Conservation (phyloP, 2,888 invertebrate species). For the Argyresthia goedartella region DNA sequence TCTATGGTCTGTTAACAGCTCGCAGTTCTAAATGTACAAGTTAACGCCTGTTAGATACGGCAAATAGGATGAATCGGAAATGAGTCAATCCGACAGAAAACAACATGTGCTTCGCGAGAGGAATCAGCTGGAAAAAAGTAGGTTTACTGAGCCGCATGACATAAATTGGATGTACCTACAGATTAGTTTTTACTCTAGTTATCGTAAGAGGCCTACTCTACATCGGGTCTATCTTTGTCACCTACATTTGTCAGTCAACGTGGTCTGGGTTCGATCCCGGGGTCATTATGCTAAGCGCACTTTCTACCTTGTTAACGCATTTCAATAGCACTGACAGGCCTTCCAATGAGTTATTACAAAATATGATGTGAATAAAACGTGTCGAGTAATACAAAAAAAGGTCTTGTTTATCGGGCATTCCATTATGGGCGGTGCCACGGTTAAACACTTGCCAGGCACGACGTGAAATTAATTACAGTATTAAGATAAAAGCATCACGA, state of each 20-base stretch:
- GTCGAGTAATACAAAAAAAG: neutral
- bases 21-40: constrained; percentile 20
- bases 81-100: neutral
- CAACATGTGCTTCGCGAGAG: too few species aligned
- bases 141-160: too few species aligned
- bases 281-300: constrained; percentile 35
- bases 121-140: too few species aligned
- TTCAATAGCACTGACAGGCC: constrained; percentile 27
- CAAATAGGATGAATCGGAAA: neutral
- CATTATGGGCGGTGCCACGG: constrained; percentile 14
- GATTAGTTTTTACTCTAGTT: neutral
- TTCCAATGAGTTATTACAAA: constrained; percentile 12
- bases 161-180: too few species aligned
- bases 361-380: neutral
- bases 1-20: constrained; percentile 42
- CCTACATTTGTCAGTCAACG: constrained; percentile 33
- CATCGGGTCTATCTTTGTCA: constrained; percentile 15
- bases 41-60: neutral
- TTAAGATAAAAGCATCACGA: constrained; percentile 10
- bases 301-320: constrained; percentile 42
- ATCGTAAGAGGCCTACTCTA: neutral
- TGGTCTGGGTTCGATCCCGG: constrained; percentile 40
- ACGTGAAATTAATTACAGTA: constrained; percentile 15
- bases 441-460: constrained; percentile 17
- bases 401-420: constrained; percentile 3